Percentiles rank a stretch among this genome's conserved stretches.
Evolutionary conservation across 1,140 invertebrate species (phyloP).

Genomic region (Lepidurus apus): DNA sequence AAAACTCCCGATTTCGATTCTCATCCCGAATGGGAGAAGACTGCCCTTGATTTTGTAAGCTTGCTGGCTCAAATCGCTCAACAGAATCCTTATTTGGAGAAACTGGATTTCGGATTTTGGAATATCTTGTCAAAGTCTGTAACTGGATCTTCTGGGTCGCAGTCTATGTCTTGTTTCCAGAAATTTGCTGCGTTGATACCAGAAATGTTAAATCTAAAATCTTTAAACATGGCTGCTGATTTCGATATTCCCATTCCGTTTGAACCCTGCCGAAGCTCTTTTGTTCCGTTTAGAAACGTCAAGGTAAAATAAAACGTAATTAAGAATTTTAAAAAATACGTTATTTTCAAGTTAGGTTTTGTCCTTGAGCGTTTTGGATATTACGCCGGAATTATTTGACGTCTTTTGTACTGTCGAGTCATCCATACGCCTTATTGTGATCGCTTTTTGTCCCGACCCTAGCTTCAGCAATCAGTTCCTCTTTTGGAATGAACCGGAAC

Average conservation of each 20-base stretch:
- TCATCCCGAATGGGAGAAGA: slow-evolving; percentile 10
- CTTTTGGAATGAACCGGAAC: neutral
- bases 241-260: neutral
- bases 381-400: neutral
- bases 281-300: neutral
- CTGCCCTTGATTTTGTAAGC: neutral
- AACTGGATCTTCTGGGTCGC: neutral
- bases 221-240: neutral
- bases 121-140: neutral
- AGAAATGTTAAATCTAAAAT: neutral
- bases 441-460: neutral
- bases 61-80: neutral
- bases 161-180: neutral
- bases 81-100: neutral
- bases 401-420: slow-evolving; percentile 5
- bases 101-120: neutral
- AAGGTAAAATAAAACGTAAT: neutral
- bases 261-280: neutral
- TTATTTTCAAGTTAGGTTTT: neutral
- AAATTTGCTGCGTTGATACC: neutral
- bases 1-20: slow-evolving; percentile 8
- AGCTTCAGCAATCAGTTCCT: neutral
- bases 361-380: neutral
- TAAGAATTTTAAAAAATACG: neutral
- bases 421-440: neutral